phyloP scores from a whole-genome alignment of 1,140 invertebrate species.

The Spodoptera litura region DNA sequence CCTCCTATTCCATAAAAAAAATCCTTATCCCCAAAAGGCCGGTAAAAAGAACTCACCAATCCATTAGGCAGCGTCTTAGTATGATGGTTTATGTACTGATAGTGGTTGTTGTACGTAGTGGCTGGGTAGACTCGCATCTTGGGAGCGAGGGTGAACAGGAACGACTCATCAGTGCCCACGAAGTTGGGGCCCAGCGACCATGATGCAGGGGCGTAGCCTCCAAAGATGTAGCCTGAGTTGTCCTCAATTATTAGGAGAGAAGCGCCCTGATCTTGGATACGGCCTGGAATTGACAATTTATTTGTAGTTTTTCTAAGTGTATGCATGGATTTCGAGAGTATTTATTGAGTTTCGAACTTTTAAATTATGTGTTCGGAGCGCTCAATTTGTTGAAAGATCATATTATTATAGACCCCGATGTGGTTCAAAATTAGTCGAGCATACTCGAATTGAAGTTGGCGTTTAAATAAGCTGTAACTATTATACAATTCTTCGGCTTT shows the following conservation, averaged over 20 bases:
- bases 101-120: slow-evolving; percentile 95
- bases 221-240: slow-evolving; percentile 94
- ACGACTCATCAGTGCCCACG: slow-evolving; percentile 90
- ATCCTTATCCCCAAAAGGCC: neutral
- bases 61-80: slow-evolving; percentile 97
- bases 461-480: no score
- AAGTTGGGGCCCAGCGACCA: slow-evolving; percentile 88
- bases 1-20: no score
- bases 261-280: slow-evolving; percentile 92
- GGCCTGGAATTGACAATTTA: slow-evolving; percentile 76
- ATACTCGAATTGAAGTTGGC: no score
- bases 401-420: no score
- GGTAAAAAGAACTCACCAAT: slow-evolving; percentile 87
- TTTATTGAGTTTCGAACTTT: no score
- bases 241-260: slow-evolving; percentile 93
- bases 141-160: slow-evolving; percentile 94
- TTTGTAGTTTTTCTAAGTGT: neutral
- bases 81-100: slow-evolving; percentile 95
- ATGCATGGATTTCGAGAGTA: neutral
- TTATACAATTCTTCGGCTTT: no score
- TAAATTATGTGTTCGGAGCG: no score
- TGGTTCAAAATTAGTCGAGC: no score
- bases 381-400: no score
- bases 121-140: slow-evolving; percentile 91
- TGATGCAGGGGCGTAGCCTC: slow-evolving; percentile 92